phyloP scores from a whole-genome alignment of 1,140 invertebrate genomes.

The Coptotermes formosanus region DNA sequence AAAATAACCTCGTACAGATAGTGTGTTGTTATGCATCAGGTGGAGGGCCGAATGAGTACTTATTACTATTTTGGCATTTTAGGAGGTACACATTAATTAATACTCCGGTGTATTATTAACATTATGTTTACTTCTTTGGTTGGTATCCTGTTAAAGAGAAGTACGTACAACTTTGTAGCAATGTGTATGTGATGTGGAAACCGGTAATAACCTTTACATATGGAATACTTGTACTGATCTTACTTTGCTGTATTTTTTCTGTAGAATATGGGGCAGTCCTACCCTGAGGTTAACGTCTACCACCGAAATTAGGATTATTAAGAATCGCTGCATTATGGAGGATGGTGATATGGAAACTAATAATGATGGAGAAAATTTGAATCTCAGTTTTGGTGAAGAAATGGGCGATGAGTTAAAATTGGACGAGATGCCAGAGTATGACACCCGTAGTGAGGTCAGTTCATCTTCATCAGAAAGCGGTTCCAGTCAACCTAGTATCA shows the following conservation, averaged over 20 bases:
- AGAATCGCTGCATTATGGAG: conserved; percentile 25
- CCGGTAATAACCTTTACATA: conserved; percentile 4
- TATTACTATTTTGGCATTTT: not conserved
- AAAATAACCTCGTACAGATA: not conserved
- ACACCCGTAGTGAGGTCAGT: conserved; percentile 74
- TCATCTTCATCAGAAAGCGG: conserved; percentile 62
- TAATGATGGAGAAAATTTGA: conserved; percentile 64
- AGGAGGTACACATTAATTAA: not conserved
- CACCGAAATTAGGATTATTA: not conserved
- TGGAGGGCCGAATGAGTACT: not conserved
- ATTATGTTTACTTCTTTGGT: not conserved
- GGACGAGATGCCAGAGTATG: conserved; percentile 52
- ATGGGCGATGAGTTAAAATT: conserved; percentile 70
- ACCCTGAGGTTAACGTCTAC: not conserved
- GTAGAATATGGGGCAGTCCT: not conserved
- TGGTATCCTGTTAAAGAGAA: not conserved
- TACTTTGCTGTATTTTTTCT: not conserved
- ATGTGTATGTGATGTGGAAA: not conserved
- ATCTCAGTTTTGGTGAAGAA: conserved; percentile 67
- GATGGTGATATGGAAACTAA: conserved; percentile 39
- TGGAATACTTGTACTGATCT: not conserved
- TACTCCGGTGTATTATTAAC: not conserved
- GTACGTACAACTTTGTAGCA: not conserved
- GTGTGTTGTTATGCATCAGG: not conserved
- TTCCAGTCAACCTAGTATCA: conserved; percentile 69